Percentiles rank a stretch among this genome's conserved stretches.
Conservation (phyloP, 2,797 vertebrate genomes). For the Trichosurus vulpecula region DNA sequence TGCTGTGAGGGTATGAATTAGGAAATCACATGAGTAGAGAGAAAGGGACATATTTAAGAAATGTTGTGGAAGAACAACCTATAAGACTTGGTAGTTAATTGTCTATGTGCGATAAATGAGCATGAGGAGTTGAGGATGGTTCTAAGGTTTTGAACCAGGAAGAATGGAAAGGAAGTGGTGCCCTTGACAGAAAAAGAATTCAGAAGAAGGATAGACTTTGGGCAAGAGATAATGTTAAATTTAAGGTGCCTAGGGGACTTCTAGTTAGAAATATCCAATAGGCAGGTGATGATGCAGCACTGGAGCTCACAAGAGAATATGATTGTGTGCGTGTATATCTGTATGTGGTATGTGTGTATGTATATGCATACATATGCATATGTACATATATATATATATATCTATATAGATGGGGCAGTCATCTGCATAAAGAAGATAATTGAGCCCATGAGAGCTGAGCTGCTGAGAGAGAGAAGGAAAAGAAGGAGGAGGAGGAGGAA, state of each 20-base stretch:
- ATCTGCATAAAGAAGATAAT: not conserved
- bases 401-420: not conserved
- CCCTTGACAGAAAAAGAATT: not conserved
- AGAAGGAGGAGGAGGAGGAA: not conserved
- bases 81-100: not conserved
- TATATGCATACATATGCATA: no score
- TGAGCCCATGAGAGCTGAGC: not conserved
- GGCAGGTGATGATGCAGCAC: not conserved
- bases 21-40: not conserved
- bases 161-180: not conserved
- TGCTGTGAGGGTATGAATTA: not conserved
- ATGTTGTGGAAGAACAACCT: not conserved
- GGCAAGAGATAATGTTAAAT: not conserved
- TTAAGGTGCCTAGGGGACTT: not conserved
- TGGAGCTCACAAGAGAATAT: not conserved
- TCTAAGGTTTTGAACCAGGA: not conserved
- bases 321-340: not conserved
- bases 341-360: no score
- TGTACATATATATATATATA: no score
- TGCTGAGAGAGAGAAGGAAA: not conserved
- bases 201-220: not conserved
- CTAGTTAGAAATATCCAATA: not conserved
- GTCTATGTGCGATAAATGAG: not conserved
- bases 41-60: not conserved
- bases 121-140: not conserved